Evolutionary conservation across 2,888 invertebrate species (phyloP).

Genomic region (Trissolcus japonicus): DNA sequence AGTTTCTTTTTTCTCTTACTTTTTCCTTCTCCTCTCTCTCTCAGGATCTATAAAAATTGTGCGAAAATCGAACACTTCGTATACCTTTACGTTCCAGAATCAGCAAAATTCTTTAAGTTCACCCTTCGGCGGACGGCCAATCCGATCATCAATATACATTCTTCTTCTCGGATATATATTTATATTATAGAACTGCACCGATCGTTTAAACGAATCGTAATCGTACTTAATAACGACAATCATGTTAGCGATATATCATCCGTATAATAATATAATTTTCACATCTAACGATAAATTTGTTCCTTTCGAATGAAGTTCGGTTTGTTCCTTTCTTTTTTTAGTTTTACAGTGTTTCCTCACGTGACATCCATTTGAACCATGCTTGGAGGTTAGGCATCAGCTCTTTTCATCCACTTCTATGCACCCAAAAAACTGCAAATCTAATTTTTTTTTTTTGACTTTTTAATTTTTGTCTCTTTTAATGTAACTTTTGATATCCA

Average conservation of each 20-base stretch:
- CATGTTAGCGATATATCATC: conserved; percentile 71
- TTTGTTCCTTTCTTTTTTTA: conserved; percentile 15
- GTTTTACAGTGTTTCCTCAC: conserved; percentile 13
- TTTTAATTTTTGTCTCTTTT: background rate
- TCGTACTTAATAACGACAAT: conserved; percentile 73
- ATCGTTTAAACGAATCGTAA: conserved; percentile 70
- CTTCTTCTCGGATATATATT: conserved; percentile 51
- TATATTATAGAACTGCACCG: conserved; percentile 59
- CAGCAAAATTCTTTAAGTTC: conserved; percentile 8
- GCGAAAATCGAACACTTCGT: conserved; percentile 56
- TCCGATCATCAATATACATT: conserved; percentile 49
- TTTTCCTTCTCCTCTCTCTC: conserved; percentile 1
- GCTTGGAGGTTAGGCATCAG: background rate
- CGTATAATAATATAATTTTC: conserved; percentile 74
- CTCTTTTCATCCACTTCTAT: conserved; percentile 18
- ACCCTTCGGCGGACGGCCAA: conserved; percentile 50
- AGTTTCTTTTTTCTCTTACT: background rate
- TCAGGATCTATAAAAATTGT: conserved; percentile 42
- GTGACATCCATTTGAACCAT: conserved; percentile 13
- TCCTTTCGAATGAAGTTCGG: conserved; percentile 51
- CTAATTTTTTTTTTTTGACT: background rate
- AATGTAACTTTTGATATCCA: background rate
- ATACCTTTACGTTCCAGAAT: conserved; percentile 25
- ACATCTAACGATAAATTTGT: conserved; percentile 75
- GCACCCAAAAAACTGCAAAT: background rate